Evolutionary conservation across 2,113 vertebrate genomes (phyloP).

Genomic region (Climacteris rufus): DNA sequence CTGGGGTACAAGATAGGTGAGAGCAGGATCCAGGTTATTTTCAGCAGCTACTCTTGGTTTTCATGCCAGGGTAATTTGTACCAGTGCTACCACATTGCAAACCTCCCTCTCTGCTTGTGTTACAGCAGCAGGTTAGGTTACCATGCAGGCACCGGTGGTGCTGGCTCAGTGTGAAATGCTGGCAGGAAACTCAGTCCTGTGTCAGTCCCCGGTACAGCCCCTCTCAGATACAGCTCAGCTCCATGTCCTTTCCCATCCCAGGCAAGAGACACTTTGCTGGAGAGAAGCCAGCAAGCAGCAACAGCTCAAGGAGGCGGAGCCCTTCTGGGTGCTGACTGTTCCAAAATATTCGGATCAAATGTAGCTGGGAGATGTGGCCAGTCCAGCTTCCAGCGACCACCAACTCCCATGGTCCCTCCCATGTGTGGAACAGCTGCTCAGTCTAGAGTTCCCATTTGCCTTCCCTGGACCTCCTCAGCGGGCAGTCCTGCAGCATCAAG

Average conservation of each 20-base stretch:
- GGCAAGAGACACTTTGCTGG: not conserved
- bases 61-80: constrained; percentile 33
- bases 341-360: not conserved
- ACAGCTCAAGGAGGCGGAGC: not conserved
- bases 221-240: not conserved
- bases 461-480: not conserved
- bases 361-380: not conserved
- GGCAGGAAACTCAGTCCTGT: not conserved
- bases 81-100: not conserved
- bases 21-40: constrained; percentile 31
- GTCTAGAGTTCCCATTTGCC: not conserved
- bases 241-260: not conserved
- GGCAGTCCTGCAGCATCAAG: not conserved
- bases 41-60: constrained; percentile 5
- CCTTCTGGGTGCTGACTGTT: not conserved
- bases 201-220: not conserved
- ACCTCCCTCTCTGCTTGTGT: not conserved
- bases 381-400: not conserved
- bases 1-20: not conserved
- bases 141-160: accelerated
- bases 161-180: not conserved
- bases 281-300: not conserved
- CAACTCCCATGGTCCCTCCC: not conserved
- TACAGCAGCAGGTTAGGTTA: constrained; percentile 18
- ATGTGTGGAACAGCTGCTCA: not conserved